Evolutionary conservation across 2,797 vertebrate species (phyloP), one percentile per base, ranked within the genome.

Genomic region (Xenopus petersii): DNA sequence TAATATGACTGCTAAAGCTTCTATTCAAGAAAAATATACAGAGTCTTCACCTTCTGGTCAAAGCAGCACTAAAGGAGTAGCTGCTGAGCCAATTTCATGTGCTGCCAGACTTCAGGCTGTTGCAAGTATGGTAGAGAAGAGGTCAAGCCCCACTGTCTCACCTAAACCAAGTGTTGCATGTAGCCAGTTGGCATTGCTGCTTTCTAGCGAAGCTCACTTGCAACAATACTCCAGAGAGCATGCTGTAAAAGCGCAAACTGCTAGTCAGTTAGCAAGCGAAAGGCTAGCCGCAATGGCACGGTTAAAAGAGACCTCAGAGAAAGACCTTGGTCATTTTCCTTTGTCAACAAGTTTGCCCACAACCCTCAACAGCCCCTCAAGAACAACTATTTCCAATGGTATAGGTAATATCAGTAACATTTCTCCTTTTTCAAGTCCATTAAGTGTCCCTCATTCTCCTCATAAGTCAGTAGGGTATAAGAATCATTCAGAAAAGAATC

Each of bases 191-290:
- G 98, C 98, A n/a, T 85, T 99, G 56, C 91, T 99, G 68, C 93
- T 99, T 51, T 99, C 98, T 42, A 99, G 98, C 8, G 98, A 99
- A 86, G 96, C 96, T 78, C 97, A 99, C 85, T 89, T 99, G 81
- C 97, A 99, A 88, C 96, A 98, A 87, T 99, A 99, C 86, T 98
- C 97, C 71, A 92, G 95, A 83, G 96, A 98, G 87, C 98, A 99
- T 21, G 93, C 97, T 69, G 88, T 99, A 82, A 98, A 98, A 92
- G 94, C 96, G 85, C 96, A 98, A 88, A 93, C 93, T 70, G 94
- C 95, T n/a, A 96, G 90, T 82, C 93, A 96, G 62, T 94, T 93
- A 51, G 98, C 98, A 65, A 99, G 98, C 0, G 95, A 99, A 84
- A 93, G 97, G 75, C 93, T 99, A 26, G 96, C 96, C 21, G 96